A percentile compares a stretch with the other conserved stretches of the same genome.
These are phyloP conservation scores for Drosophila tripunctata DNA, from an alignment of 2,888 invertebrate genomes.

Conservation along the genomic window DNA sequence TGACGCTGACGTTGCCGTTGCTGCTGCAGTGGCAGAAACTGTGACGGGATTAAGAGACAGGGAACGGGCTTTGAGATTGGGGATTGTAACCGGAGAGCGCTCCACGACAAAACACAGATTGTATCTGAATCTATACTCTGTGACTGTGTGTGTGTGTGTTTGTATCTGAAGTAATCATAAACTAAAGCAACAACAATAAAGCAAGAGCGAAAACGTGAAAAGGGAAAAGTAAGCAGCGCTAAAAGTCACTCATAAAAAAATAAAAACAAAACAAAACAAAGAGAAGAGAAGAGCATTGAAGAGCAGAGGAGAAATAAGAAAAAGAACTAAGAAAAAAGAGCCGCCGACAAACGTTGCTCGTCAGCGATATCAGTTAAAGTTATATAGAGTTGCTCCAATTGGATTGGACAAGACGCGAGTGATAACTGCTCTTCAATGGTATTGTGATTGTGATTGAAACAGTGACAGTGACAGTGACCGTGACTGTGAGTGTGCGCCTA, in stretches of 20 bases:
- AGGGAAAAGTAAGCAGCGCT: constrained; percentile 46
- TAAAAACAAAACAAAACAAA: constrained; percentile 13
- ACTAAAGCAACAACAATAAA: constrained; percentile 60
- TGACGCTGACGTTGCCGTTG: no score
- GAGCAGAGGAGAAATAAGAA: constrained; percentile 11
- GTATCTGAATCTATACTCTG: constrained; percentile 67
- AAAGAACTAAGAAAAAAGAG: constrained; percentile 11
- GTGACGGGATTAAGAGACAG: constrained; percentile 46
- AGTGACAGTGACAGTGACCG: constrained; percentile 11
- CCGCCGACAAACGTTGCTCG: constrained; percentile 41
- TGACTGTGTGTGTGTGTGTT: constrained; percentile 36
- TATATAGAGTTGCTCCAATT: constrained; percentile 19
- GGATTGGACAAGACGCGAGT: constrained; percentile 18
- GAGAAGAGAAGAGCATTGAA: constrained; percentile 8
- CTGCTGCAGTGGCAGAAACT: constrained; percentile 58
- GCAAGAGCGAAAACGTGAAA: constrained; percentile 51
- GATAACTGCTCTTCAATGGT: constrained; percentile 11
- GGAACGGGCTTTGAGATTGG: constrained; percentile 13
- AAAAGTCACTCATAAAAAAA: constrained; percentile 50
- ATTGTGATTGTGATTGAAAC: constrained; percentile 20
- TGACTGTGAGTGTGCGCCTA: constrained; percentile 31
- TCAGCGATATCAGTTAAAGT: constrained; percentile 31
- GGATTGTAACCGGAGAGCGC: constrained; percentile 59
- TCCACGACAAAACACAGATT: constrained; percentile 66
- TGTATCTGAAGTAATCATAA: constrained; percentile 65